Evolutionary conservation across 1,140 invertebrate species (phyloP), one percentile per base, ranked within the genome.

Genomic region (Limonius californicus): DNA sequence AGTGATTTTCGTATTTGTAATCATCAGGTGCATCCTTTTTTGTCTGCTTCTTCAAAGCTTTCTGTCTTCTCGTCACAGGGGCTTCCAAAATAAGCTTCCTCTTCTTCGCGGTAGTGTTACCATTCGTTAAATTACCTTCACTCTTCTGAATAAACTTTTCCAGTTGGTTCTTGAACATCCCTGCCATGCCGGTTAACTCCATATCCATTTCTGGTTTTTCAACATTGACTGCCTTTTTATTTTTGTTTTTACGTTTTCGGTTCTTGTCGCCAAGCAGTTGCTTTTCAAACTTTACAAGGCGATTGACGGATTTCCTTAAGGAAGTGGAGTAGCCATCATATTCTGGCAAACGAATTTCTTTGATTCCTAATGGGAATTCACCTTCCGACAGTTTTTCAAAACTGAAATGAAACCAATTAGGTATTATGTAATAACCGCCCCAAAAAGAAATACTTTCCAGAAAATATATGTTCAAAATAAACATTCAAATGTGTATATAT

Each of bases 281-380:
- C 2, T 71, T 63, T 45, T 74, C 74, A 61, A 75, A 74, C 57
- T 70, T 68, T 2, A 72, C 62, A 18, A 74, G 57, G 27, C 69
- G 35, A 19, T 73, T 72, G 0, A 70, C 64, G 2, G 70, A 67
- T 61, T 71, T 72, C 42, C 63, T 70, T 8, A 70, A 20, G 45
- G 66, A 71, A 27, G 58, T 72, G 35, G 73, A 64, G 20, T 58
- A 61, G n/a, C 35, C 35, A 74, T 61, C 71, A 62, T 63, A 32
- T 30, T 68, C 68, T 30, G 59, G 72, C 39, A 73, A 60, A 6
- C 73, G 71, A 32, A 85, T 72, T 59, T 76, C 75, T 54, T 85
- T 81, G 6, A 87, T 68, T 7, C 85, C 85, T 6, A 89, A 63
- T 4, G 87, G 87, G 76, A 87, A 89, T 35, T 79, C 74, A 14